Evolutionary conservation across 2,797 vertebrate species (phyloP).

Genomic region (Protonibea diacanthus): DNA sequence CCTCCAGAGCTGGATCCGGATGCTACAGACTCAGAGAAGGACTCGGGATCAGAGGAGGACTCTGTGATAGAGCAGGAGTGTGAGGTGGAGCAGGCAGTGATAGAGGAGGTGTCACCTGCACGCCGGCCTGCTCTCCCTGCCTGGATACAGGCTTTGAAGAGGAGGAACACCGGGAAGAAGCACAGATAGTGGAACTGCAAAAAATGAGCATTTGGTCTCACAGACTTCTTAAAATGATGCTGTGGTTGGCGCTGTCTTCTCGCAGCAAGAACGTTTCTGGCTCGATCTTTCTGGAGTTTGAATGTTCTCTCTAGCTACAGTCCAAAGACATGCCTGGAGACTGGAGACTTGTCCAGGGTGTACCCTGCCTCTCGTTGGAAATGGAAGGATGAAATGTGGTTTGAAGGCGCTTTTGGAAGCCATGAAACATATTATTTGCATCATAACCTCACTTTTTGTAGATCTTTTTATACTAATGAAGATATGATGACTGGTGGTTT

Average conservation of each 20-base stretch:
- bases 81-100: slow-evolving; percentile 30
- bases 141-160: slow-evolving; percentile 84
- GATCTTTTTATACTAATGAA: background rate
- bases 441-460: background rate
- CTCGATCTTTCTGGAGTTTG: too few relatives aligned
- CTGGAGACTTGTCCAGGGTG: too few relatives aligned
- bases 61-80: slow-evolving; percentile 58
- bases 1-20: slow-evolving; percentile 49
- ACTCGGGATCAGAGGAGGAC: slow-evolving; percentile 65
- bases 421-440: background rate
- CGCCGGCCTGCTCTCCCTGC: slow-evolving; percentile 67
- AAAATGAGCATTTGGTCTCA: background rate
- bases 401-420: background rate
- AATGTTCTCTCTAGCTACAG: too few relatives aligned
- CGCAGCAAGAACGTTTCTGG: too few relatives aligned
- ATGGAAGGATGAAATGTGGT: background rate
- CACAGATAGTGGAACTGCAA: slow-evolving; percentile 40
- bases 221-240: background rate
- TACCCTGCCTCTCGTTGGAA: too few relatives aligned
- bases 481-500: too few relatives aligned
- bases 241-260: too few relatives aligned
- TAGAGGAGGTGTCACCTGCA: slow-evolving; percentile 37
- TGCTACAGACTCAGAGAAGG: slow-evolving; percentile 56
- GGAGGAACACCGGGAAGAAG: slow-evolving; percentile 71
- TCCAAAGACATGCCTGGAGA: too few relatives aligned